Base-by-base conservation (phyloP, 2,888 invertebrate species). In the Brachylomia viminalis region DNA sequence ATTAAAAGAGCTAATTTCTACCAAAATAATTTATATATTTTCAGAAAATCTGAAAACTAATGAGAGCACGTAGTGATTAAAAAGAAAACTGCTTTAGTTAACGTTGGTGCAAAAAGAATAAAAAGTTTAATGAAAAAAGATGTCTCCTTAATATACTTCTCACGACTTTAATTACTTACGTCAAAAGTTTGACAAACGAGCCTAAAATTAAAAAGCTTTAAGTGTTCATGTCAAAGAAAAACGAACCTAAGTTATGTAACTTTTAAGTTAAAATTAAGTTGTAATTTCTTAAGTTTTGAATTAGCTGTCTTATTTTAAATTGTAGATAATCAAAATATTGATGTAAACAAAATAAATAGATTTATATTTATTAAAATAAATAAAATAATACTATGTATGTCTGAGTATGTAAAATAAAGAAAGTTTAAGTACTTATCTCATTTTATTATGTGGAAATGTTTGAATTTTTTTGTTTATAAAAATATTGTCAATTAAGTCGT, bases 181-280 rank as follows among this genome's bases (percentile, higher is more conserved):
- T 84, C 83, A 77, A 85, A 85, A 82, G 49, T 80, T 86, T 82
- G 84, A 83, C 72, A 85, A 90, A 89, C 80, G 85, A 93, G 93
- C 94, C 94, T 95, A 95, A 94, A 94, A 92, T 91, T 87, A 83
- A 79, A 91, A 94, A 96, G 96, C 95, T 96, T 96, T 96, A 96
- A 95, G 87, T 91, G 90, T 92, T 89, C 86, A 94, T 94, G 92
- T 95, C 95, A 96, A 95, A 96, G 95, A 95, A 90, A 88, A 87
- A 82, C 59, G 69, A 79, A 79, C 61, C 69, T 83, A 74, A 84
- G 75, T 62, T 83, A 72, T 27, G 33, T 69, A 66, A 72, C 15
- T 27, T 66, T 67, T 71, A 86, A 61, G 59, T 77, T 67, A 42
- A 62, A 77, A 68, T 62, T 72, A 77, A 66, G 65, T 80, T 73